A percentile compares a stretch with the other conserved stretches of the same genome.
phyloP scores from a whole-genome alignment of 2,888 invertebrate genomes.

The Pseudococcus viburni region DNA sequence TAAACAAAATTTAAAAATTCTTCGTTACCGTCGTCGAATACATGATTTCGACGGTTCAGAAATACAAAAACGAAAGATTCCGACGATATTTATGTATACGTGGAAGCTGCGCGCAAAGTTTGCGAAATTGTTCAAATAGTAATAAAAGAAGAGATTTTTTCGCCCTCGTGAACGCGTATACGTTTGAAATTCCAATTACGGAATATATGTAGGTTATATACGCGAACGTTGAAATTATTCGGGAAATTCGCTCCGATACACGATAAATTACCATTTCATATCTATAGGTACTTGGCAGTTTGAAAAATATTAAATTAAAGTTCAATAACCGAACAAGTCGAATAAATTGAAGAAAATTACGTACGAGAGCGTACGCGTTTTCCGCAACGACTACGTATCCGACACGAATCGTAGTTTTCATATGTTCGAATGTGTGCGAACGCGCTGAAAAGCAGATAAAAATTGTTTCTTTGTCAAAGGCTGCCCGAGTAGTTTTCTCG shows the following conservation, averaged over 20 bases:
- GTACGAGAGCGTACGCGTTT: slow-evolving; percentile 6
- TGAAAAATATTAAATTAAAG: slow-evolving; percentile 47
- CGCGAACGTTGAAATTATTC: slow-evolving; percentile 42
- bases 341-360: slow-evolving; percentile 44
- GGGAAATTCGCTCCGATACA: slow-evolving; percentile 28
- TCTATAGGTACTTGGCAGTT: slow-evolving; percentile 49
- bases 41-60: background rate
- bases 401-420: slow-evolving; percentile 14
- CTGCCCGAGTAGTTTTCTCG: slow-evolving; percentile 18
- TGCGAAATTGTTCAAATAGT: slow-evolving; percentile 18
- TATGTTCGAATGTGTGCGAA: slow-evolving; percentile 34
- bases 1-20: slow-evolving; percentile 3
- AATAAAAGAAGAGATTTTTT: slow-evolving; percentile 47
- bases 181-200: slow-evolving; percentile 44
- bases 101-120: slow-evolving; percentile 1
- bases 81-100: background rate
- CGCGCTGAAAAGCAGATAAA: slow-evolving; percentile 17
- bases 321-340: slow-evolving; percentile 47
- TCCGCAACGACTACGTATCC: background rate
- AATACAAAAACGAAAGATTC: slow-evolving; percentile 16
- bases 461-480: slow-evolving; percentile 33
- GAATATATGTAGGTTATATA: slow-evolving; percentile 23
- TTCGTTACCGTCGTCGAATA: background rate
- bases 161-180: slow-evolving; percentile 38
- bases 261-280: slow-evolving; percentile 49